A percentile compares a stretch with the other conserved stretches of the same genome.
These are phyloP conservation scores for Raphicerus campestris DNA, from an alignment of 2,113 vertebrate genomes.

Conservation along the genomic window DNA sequence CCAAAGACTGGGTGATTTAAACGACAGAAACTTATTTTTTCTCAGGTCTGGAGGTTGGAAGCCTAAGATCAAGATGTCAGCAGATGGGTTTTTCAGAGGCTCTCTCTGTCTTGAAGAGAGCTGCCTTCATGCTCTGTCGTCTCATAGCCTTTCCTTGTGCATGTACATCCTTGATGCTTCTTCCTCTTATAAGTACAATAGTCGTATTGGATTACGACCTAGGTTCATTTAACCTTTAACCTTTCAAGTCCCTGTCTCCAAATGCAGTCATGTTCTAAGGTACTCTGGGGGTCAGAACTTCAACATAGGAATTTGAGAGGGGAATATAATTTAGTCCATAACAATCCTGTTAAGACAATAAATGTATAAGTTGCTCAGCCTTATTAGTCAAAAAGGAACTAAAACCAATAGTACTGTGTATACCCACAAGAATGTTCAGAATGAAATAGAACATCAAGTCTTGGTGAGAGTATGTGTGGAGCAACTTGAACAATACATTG, in stretches of 20 bases:
- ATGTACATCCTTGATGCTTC: background rate
- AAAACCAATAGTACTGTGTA: background rate
- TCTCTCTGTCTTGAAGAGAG: background rate
- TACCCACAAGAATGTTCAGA: background rate
- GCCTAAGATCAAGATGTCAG: background rate
- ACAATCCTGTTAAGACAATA: background rate
- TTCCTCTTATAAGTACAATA: background rate
- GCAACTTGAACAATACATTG: background rate
- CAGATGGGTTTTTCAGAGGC: background rate
- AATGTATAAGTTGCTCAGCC: background rate
- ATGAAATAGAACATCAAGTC: background rate
- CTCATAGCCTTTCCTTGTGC: background rate
- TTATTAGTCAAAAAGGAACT: background rate
- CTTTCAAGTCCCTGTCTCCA: background rate
- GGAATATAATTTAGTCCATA: background rate
- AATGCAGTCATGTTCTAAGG: background rate
- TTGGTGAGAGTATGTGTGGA: background rate
- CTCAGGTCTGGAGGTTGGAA: background rate
- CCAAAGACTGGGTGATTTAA: background rate
- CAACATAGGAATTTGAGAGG: background rate
- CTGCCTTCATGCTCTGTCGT: background rate
- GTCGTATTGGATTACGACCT: background rate
- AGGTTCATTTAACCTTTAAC: background rate
- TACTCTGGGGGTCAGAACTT: background rate
- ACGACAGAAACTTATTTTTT: background rate